Conservation (phyloP, 2,797 vertebrate species). For the Sebastes baramenuke region DNA sequence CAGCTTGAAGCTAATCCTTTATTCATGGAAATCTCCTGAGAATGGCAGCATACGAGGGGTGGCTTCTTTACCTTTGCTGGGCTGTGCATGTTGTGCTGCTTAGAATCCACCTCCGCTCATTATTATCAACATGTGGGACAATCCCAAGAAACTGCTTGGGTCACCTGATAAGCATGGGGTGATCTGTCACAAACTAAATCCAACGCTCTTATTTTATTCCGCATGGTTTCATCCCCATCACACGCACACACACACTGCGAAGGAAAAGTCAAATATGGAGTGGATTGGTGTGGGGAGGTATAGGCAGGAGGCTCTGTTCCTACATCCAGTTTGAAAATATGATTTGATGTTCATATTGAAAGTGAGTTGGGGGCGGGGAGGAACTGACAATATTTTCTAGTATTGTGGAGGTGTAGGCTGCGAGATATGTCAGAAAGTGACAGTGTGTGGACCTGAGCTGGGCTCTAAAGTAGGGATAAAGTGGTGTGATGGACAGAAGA, state of each 20-base stretch:
- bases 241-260: background rate
- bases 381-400: constrained; percentile 71
- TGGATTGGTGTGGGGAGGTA: constrained; percentile 15
- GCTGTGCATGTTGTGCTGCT: constrained; percentile 43
- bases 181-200: constrained; percentile 37
- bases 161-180: constrained; percentile 47
- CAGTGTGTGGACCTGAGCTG: constrained; percentile 80
- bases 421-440: constrained; percentile 80
- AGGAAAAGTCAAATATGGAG: constrained; percentile 17
- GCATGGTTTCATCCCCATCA: constrained; percentile 1
- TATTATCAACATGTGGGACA: constrained; percentile 45
- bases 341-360: constrained; percentile 64
- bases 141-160: constrained; percentile 42
- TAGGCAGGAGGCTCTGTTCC: constrained; percentile 35
- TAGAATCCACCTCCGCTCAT: constrained; percentile 48
- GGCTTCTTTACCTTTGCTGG: constrained; percentile 59
- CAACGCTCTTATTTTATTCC: constrained; percentile 30
- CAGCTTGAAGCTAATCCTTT: constrained; percentile 79
- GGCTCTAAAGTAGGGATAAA: constrained; percentile 80
- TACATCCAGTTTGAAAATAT: constrained; percentile 47
- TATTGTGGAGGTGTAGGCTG: constrained; percentile 75
- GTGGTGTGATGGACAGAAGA: constrained; percentile 83
- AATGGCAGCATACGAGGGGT: constrained; percentile 65
- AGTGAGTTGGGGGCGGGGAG: constrained; percentile 30
- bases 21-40: constrained; percentile 75